Percentiles rank a stretch among this genome's conserved stretches.
These are phyloP conservation scores for Cephus pygmeus DNA, from an alignment of 2,888 invertebrate genomes.

Conservation along the genomic window DNA sequence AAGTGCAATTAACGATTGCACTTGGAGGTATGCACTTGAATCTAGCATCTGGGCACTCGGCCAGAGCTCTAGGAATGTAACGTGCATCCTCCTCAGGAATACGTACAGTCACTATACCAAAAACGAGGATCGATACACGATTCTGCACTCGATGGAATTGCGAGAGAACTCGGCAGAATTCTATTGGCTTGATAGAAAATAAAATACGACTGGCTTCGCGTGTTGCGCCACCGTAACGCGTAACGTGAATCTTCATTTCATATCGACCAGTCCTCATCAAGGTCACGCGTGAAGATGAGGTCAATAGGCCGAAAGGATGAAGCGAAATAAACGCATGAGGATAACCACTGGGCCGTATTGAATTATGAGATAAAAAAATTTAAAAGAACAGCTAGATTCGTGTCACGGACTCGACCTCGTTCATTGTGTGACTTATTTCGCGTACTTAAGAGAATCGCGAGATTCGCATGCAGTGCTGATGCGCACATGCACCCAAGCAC, in stretches of 20 bases:
- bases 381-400: neutral
- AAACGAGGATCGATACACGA: neutral
- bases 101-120: neutral
- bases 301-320: constrained; percentile 1
- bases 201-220: neutral
- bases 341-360: neutral
- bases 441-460: neutral
- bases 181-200: neutral
- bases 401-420: constrained; percentile 35
- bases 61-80: constrained; percentile 31
- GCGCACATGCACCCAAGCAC: neutral
- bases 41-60: constrained; percentile 23
- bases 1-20: neutral
- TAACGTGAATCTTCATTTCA: neutral
- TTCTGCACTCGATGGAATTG: neutral
- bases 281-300: neutral
- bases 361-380: neutral
- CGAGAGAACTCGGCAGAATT: neutral
- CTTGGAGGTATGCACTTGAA: constrained; percentile 30
- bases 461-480: neutral
- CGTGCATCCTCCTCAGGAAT: constrained; percentile 9
- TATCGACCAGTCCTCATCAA: neutral
- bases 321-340: neutral
- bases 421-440: constrained; percentile 1
- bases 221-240: neutral